Evolutionary conservation across 2,888 invertebrate genomes (phyloP).

Genomic region (Oeneis ivallda): DNA sequence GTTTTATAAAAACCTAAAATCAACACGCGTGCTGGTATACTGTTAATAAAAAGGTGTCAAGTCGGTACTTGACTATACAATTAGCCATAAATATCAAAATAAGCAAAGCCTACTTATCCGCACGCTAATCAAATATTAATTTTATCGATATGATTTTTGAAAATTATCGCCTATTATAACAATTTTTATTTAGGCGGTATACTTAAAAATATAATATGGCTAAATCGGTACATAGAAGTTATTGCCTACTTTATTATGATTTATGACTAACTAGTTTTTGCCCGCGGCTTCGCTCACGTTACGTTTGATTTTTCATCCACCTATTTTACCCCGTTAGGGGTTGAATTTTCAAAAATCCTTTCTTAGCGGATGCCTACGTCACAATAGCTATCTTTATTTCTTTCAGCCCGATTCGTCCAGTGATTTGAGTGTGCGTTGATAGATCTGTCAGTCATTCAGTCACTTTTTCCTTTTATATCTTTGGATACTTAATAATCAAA

Average conservation of each 20-base stretch:
- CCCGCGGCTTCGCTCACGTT: too few relatives aligned
- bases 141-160: conserved; percentile 29
- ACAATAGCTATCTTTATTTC: too few relatives aligned
- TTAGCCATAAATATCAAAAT: conserved; percentile 14
- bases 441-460: too few relatives aligned
- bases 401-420: too few relatives aligned
- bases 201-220: neutral
- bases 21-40: conserved; percentile 3
- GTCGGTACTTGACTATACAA: conserved; percentile 3
- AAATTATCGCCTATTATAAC: conserved; percentile 19
- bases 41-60: conserved; percentile 12
- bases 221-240: neutral
- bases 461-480: too few relatives aligned
- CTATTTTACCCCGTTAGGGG: too few relatives aligned
- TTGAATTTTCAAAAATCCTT: too few relatives aligned
- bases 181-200: neutral
- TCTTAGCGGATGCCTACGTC: too few relatives aligned
- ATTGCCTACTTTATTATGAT: neutral
- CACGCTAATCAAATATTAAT: conserved; percentile 35
- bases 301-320: too few relatives aligned
- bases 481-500: too few relatives aligned
- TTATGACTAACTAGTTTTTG: too few relatives aligned
- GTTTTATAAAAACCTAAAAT: conserved; percentile 10
- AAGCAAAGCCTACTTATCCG: conserved; percentile 28
- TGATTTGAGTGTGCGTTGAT: too few relatives aligned